Evolutionary conservation across 2,888 invertebrate species (phyloP), one percentile per base, ranked within the genome.

Genomic region (Plagodis dolabraria): DNA sequence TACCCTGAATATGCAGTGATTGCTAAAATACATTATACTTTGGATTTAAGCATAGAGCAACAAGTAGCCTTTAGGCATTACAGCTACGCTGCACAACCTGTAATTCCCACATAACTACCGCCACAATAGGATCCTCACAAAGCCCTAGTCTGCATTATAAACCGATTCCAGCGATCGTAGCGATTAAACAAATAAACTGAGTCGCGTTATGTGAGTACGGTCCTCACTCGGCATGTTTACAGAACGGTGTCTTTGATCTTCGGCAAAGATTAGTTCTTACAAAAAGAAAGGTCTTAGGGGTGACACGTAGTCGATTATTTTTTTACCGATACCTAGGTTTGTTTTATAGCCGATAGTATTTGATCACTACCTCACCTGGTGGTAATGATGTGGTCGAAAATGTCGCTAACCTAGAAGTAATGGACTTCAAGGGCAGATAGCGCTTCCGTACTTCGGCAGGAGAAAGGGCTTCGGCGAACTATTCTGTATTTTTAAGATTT

Each of bases 181-280:
- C 51, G 52, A 46, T 62, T 65, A 64, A 67, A 60, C 68, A 71
- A 72, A 72, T 68, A 71, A 72, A 70, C 67, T 44, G 47, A 52
- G 53, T 49, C 6, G 47, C 50, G 63, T 58, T 64, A 64, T 53
- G 52, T 47, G 66, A 64, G 40, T 52, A 50, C 52, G 47, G 54
- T 46, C 63, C 46, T 46, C 57, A 57, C 35, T 51, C 49, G 50
- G 40, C 47, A 56, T 68, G 68, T 68, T 68, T 66, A 69, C 67
- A 33, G 44, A 48, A 60, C 70, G 70, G 69, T 50, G 38, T 36
- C 68, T 72, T 72, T 72, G 64, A 72, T 69, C 63, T 61, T 35
- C 7, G 36, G 9, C 11, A 22, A 2, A 59, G 64, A 59, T 48
- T 54, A 47, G 47, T 42, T 43, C 43, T 58, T 64, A 53, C 48